These are phyloP conservation scores for Synodontis membranacea DNA, from an alignment of 2,113 vertebrate genomes.

Conservation along the genomic window DNA sequence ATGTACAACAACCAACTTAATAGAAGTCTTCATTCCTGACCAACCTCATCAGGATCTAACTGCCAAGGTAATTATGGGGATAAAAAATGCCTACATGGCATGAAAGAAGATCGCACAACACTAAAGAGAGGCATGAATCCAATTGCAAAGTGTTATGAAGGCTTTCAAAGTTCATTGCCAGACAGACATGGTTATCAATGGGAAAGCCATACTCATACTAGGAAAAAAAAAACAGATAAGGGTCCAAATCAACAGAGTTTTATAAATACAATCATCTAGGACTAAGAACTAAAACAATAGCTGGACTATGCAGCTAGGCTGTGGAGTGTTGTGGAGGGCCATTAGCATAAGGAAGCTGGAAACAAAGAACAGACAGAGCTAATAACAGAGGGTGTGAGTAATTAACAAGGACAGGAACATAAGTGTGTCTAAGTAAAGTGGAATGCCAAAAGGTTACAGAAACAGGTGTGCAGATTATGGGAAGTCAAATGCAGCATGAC, in stretches of 20 bases:
- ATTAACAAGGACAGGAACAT: slow-evolving; percentile 3
- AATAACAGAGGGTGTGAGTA: neutral
- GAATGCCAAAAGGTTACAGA: neutral
- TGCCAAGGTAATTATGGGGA: slow-evolving; percentile 76
- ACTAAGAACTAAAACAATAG: neutral
- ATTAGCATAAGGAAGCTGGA: neutral
- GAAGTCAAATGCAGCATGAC: neutral
- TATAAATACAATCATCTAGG: neutral
- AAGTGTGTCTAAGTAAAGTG: neutral
- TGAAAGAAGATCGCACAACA: slow-evolving; percentile 40
- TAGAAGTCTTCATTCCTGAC: slow-evolving; percentile 81
- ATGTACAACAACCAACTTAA: slow-evolving; percentile 81
- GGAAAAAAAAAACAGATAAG: neutral
- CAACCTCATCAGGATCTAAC: slow-evolving; percentile 79
- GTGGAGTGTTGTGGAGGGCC: neutral
- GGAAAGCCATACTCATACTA: neutral
- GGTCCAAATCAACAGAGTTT: neutral
- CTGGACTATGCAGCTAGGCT: neutral
- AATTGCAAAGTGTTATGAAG: neutral
- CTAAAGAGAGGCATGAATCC: neutral
- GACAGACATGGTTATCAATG: neutral
- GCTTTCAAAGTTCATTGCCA: neutral
- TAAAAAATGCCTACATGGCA: slow-evolving; percentile 71
- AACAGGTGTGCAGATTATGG: neutral
- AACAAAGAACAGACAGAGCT: neutral